Base-by-base conservation (phyloP, 2,113 vertebrate genomes). In the Cheilinus undulatus region DNA sequence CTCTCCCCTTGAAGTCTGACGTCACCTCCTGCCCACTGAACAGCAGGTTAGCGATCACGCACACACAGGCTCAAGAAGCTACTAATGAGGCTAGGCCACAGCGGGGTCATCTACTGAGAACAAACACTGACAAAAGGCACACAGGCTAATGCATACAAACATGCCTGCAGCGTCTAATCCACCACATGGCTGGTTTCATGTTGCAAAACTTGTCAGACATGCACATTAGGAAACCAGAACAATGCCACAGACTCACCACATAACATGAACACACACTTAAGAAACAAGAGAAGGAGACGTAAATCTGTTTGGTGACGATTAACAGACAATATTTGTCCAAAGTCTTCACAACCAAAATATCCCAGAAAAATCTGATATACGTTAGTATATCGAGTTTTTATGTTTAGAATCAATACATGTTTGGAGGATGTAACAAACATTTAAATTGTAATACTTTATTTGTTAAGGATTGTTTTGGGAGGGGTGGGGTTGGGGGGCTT, bases 21-120 rank as follows among this genome's bases (percentile, higher is more conserved):
- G 70, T 87, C 83, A 79, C 34, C 68, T 22, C 40, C 53, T 69
- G 73, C 75, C 65, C 63, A 59, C 66, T 50, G 49, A 85, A 71
- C 83, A 64, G 73, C 81, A 61, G 54, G 60, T 67, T 59, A 64
- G 10, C 58, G 46, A 9, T 23, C 60, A 15, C 45, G 22, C 48
- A 19, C 34, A 50, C 57, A 45, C 54, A 56, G 59, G 52, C 20
- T 30, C 57, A 67, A 54, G 34, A 69, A 45, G n/a, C 30, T 36
- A 20, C 60, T 83, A 86, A 86, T 83, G 81, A 88, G 73, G 62
- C 61, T 24, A 61, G 51, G 64, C 70, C 78, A 56, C 82, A 56
- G 68, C 46, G 19, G 86, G 78, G 88, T 81, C 73, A 73, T 57
- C 63, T 10, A 46, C 59, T 24, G 61, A 48, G 50, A 57, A 64